Conservation (phyloP, 2,113 vertebrate genomes). For the Papio anubis region DNA sequence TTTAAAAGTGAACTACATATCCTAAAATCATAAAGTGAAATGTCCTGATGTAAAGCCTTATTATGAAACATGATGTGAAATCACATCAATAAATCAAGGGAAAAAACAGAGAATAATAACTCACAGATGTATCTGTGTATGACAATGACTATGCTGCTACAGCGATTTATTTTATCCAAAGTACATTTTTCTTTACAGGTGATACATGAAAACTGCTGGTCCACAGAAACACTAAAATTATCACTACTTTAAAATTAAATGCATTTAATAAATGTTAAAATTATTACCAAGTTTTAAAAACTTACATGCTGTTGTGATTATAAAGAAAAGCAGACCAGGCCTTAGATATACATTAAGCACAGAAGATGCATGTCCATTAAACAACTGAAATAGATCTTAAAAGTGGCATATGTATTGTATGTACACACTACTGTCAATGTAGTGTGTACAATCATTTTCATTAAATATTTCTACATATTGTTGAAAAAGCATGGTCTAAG, state of each 20-base stretch:
- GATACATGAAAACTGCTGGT: constrained; percentile 9
- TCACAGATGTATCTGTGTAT: not conserved
- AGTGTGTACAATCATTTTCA: not conserved
- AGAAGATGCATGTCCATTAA: not conserved
- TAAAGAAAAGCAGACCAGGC: not conserved
- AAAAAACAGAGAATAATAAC: not conserved
- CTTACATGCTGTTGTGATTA: not conserved
- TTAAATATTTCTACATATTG: not conserved
- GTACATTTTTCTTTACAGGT: not conserved
- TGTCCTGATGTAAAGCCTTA: not conserved
- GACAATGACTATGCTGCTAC: too few relatives aligned
- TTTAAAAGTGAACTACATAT: not conserved
- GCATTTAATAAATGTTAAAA: not conserved
- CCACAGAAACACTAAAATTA: not conserved
- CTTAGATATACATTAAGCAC: not conserved
- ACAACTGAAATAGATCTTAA: not conserved
- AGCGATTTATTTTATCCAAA: not conserved
- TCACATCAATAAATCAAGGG: not conserved
- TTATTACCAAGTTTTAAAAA: not conserved
- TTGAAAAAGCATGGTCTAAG: not conserved
- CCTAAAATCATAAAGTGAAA: not conserved
- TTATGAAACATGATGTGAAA: not conserved
- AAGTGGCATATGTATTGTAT: not conserved
- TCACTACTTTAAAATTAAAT: constrained; percentile 40
- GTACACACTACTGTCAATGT: not conserved